These are phyloP conservation scores for Papilio dardanus DNA, from an alignment of 1,140 invertebrate species.

Conservation along the genomic window DNA sequence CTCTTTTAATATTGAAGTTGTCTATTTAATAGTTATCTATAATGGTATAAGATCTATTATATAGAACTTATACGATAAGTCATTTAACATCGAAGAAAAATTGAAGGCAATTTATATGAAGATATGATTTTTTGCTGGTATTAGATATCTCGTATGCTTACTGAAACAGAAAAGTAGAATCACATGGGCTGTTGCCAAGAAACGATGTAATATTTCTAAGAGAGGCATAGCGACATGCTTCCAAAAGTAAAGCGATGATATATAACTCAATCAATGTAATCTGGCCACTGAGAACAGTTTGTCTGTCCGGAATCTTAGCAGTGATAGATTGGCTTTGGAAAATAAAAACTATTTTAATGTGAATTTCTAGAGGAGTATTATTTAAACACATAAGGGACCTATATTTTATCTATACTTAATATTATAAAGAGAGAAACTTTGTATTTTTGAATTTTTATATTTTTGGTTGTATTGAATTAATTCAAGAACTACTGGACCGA, in stretches of 20 bases:
- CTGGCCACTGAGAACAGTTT: neutral
- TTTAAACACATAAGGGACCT: no score
- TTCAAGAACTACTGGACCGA: no score
- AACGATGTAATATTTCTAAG: neutral
- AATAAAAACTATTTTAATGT: neutral
- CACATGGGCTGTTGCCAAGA: constrained; percentile 23
- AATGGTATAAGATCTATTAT: neutral
- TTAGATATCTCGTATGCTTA: constrained; percentile 18
- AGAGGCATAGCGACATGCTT: neutral
- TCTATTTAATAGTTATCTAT: neutral
- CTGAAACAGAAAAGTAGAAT: constrained; percentile 11
- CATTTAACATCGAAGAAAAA: neutral
- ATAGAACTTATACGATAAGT: neutral
- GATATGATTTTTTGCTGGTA: neutral
- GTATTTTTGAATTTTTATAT: no score
- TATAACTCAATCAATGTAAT: neutral
- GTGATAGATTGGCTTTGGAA: neutral
- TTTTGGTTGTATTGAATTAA: no score
- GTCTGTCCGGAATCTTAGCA: neutral
- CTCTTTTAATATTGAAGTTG: no score
- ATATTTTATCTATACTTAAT: no score
- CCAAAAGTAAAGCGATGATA: constrained; percentile 14
- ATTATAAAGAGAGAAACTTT: no score
- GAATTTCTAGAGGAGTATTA: neutral
- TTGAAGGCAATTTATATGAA: constrained; percentile 10